Base-by-base conservation (phyloP, 2,113 vertebrate genomes). In the Nicator chloris region DNA sequence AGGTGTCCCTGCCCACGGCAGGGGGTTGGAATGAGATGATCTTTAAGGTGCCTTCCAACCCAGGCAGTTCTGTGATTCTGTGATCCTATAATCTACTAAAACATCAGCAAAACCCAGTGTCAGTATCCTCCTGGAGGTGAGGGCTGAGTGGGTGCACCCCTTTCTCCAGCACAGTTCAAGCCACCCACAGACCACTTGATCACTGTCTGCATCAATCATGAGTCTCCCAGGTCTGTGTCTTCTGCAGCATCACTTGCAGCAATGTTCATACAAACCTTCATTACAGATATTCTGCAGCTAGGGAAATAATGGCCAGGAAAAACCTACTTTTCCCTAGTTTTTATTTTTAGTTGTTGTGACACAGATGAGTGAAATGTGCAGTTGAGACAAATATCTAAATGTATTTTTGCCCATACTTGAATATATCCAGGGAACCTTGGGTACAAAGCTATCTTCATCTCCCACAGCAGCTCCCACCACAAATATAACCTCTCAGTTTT, bases 321-420 rank as follows among this genome's bases (percentile, higher is more conserved):
- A 90, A 39, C 3, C 11, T 64, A n/a, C 28, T 9, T 79, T 92
- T 57, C 15, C 39, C 27, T 66, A 18, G 53, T 28, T 80, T 85
- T 94, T 92, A 69, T 90, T 93, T 92, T 93, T 59, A 93, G 57
- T 9, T 80, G 78, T 90, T 70, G 54, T 77, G 86, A 93, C 64
- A 90, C 44, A 88, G 76, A 92, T 90, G 33, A 80, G 50, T 40
- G 40, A 94, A 94, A 86, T 45, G 44, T 1, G 6, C 31, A 80
- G 45, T 53, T 64, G 54, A 93, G 39, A 77, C 4, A 65, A 91
- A 91, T 61, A 68, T 23, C 87, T 92, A 77, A 88, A 85, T 82
- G 72, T 57, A 87, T 44, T 95, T 93, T 86, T 91, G 49, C 37
- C 77, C 53, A 65, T 76, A 71, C 49, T 61, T 71, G 59, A 95